phyloP scores from a whole-genome alignment of 2,888 invertebrate species.

The Escarpia spicata region DNA sequence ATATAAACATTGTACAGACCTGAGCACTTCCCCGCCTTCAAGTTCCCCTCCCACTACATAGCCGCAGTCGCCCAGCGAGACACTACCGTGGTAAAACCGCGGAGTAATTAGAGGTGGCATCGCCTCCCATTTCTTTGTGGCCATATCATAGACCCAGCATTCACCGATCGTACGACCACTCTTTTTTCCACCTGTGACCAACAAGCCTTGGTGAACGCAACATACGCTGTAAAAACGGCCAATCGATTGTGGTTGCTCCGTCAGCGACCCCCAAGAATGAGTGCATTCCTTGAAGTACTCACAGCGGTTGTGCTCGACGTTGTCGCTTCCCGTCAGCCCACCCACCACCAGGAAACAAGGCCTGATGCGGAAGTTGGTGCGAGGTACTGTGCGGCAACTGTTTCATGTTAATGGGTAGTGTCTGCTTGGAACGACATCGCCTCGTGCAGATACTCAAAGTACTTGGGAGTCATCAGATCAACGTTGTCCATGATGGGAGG shows the following conservation, averaged over 20 bases:
- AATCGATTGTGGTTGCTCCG: too few species aligned
- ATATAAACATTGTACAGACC: slow-evolving; percentile 29
- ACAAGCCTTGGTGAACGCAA: too few species aligned
- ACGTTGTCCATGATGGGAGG: slow-evolving; percentile 31
- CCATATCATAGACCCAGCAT: slow-evolving; percentile 36
- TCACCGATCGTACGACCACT: slow-evolving; percentile 8
- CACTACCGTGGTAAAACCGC: slow-evolving; percentile 35
- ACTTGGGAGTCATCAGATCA: slow-evolving; percentile 22
- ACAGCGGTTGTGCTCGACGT: too few species aligned
- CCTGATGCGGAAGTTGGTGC: slow-evolving; percentile 20
- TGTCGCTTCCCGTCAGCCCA: slow-evolving; percentile 19
- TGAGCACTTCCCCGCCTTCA: slow-evolving; percentile 33
- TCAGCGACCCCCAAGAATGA: too few species aligned
- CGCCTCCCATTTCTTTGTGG: slow-evolving; percentile 37
- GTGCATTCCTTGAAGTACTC: too few species aligned
- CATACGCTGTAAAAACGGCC: too few species aligned
- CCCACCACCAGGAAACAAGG: slow-evolving; percentile 33
- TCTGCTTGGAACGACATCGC: slow-evolving; percentile 31
- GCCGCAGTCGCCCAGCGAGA: slow-evolving; percentile 31
- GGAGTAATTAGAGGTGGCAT: slow-evolving; percentile 29
- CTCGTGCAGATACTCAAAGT: slow-evolving; percentile 31
- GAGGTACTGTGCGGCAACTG: slow-evolving; percentile 27
- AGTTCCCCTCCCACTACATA: slow-evolving; percentile 36
- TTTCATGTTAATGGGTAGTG: neutral
- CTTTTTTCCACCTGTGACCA: too few species aligned